These are phyloP conservation scores for Gandaritis pyraliata DNA, from an alignment of 2,888 invertebrate genomes.

Conservation along the genomic window DNA sequence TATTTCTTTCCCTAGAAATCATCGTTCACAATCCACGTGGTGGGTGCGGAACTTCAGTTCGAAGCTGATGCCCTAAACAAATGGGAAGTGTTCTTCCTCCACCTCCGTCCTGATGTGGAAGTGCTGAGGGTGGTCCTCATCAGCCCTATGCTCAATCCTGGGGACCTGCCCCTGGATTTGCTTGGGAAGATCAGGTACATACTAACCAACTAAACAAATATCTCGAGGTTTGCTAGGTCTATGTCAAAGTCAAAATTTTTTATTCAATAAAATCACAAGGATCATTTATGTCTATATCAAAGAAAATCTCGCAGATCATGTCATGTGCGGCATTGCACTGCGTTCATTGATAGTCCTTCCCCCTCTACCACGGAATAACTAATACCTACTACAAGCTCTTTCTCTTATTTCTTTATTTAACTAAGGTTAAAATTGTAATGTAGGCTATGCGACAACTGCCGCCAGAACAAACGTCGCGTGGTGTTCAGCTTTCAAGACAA, in stretches of 20 bases:
- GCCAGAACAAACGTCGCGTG: conserved; percentile 74
- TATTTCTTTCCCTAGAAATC: background rate
- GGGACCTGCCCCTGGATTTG: conserved; percentile 82
- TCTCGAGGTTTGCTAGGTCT: too few species aligned
- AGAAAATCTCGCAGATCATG: too few species aligned
- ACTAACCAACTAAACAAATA: background rate
- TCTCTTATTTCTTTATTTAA: too few species aligned
- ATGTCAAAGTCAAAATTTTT: too few species aligned
- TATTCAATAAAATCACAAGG: too few species aligned
- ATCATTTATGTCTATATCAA: too few species aligned
- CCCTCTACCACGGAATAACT: too few species aligned
- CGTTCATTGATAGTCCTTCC: too few species aligned
- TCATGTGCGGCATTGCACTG: too few species aligned
- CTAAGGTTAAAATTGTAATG: background rate
- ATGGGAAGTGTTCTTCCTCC: conserved; percentile 89
- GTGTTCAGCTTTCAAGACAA: conserved; percentile 82
- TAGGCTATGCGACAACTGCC: conserved; percentile 83
- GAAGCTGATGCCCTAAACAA: conserved; percentile 87
- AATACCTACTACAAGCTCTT: too few species aligned
- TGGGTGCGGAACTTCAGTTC: conserved; percentile 89
- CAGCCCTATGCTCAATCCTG: conserved; percentile 86
- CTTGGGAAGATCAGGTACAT: conserved; percentile 82
- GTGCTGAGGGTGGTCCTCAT: conserved; percentile 85
- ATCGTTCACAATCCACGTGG: conserved; percentile 77
- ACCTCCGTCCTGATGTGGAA: conserved; percentile 84